Base-by-base conservation (phyloP, 2,113 vertebrate species). In the Noturus placidus region DNA sequence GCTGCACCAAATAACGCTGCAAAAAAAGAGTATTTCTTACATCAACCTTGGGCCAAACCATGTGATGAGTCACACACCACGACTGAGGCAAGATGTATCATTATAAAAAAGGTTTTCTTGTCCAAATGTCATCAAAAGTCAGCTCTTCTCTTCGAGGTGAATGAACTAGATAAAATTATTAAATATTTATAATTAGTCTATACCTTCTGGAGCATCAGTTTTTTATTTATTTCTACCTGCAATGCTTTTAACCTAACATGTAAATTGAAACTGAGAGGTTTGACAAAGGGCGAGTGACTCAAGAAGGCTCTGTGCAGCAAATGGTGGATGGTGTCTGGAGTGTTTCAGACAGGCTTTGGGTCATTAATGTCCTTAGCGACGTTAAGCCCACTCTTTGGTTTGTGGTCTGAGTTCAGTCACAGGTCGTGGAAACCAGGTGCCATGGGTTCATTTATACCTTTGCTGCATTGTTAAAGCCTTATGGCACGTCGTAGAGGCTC, bases 351-450 rank as follows among this genome's bases (percentile, higher is more conserved):
- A 89, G 92, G 84, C 89, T 87, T 25, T 25, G 79, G 86, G 92
- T 93, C 93, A 88, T 94, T 93, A 95, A 95, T 91, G 91, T 88
- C 86, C 85, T 90, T 92, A 87, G 88, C 87, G 92, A 93, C 86
- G 84, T 94, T 92, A 91, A 92, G 93, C 89, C 93, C 91, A 91
- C 90, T 93, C 92, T 94, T 91, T 93, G 92, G 93, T 93, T 91
- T 88, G 89, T 88, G 82, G 87, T 86, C 84, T 46, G 89, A 92
- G 94, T 93, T 95, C 94, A 94, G 87, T 38, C 81, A 77, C 89
- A 91, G 95, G 92, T 94, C 94, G 52, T 65, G 86, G 88, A 90
- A 92, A 91, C 93, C 94, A 94, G 94, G 94, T 95, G 93, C 91
- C 88, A 89, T 81, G 87, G 82, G 90, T 85, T 92, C 91, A 89